Evolutionary conservation across 2,113 vertebrate genomes (phyloP).

Genomic region (Arothron firmamentum): DNA sequence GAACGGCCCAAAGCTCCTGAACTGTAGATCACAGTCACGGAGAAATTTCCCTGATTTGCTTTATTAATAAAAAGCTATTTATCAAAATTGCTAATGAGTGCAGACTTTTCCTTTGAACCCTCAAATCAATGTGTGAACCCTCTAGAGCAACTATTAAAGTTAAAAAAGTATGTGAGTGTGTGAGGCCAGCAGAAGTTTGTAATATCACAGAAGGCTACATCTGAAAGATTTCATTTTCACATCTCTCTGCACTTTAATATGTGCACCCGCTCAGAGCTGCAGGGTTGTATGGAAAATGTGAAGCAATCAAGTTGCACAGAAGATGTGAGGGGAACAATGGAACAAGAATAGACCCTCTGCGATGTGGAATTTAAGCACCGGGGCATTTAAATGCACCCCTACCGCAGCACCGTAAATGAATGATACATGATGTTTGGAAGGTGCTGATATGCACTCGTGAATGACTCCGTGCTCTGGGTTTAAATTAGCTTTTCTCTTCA

Average conservation of each 20-base stretch:
- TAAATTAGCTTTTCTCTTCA: not conserved
- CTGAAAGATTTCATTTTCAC: constrained; percentile 51
- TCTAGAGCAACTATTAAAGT: not conserved
- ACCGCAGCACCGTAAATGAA: not conserved
- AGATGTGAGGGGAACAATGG: constrained; percentile 15
- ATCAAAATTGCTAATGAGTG: no score
- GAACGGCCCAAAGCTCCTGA: constrained; percentile 12
- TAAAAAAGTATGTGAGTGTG: constrained; percentile 15
- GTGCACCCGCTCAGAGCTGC: constrained; percentile 7
- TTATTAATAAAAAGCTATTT: no score
- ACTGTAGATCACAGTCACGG: not conserved
- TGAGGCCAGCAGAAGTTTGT: constrained; percentile 27
- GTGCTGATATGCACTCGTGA: not conserved
- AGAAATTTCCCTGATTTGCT: not conserved
- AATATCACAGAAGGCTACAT: constrained; percentile 57
- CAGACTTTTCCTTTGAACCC: no score
- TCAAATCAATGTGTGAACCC: no score
- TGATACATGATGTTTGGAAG: not conserved
- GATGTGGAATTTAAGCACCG: constrained; percentile 1
- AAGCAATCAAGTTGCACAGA: constrained; percentile 4
- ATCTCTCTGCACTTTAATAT: constrained; percentile 44
- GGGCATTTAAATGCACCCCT: not conserved
- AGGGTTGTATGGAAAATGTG: constrained; percentile 30
- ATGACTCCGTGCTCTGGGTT: not conserved
- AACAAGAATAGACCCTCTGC: constrained; percentile 22